Evolutionary conservation across 2,888 invertebrate genomes (phyloP), one percentile per base, ranked within the genome.

Genomic region (Norana najaformis): DNA sequence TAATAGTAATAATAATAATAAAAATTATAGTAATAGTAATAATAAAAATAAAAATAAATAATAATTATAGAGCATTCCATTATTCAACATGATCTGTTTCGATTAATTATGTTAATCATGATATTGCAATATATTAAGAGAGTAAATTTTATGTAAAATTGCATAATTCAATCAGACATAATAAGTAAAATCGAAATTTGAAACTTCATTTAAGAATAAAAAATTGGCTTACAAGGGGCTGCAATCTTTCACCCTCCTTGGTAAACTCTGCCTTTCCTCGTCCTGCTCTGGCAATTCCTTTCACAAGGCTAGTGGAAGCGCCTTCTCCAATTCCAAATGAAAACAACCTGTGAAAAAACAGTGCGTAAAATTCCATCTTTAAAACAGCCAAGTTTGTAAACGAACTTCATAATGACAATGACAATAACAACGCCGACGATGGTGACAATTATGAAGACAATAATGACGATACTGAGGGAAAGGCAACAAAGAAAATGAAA

Each of bases 221-320:
- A 85, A 20, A 20, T 38, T 36, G 38, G 18, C 88, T 36, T 88
- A 88, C 88, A 88, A 90, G 41, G 36, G 92, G 92, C 39, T 93
- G 92, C 89, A 94, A 91, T 30, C 90, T 92, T 90, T 93, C 94
- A 83, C 39, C 83, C n/a, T 89, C 89, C 39, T 89, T 93, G 14
- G 94, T 94, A 92, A 94, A 94, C 41, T 93, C 94, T 11, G 94
- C 93, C 8, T 93, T 93, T 8, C 95, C 95, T 35, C 93, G 92
- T 14, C 95, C 95, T 41, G 94, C 94, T 85, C 93, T 91, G 18
- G 95, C 95, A 8, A 94, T 92, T 39, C 95, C 94, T 85, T 93
- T 93, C n/a, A 95, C 93, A 37, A 95, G 92, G 38, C 94, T 92
- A 35, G 89, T 90, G n/a, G 90, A 90, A 41, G 90, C 90, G 18